Conservation (phyloP, 2,797 vertebrate genomes). For the Danio tinwini region DNA sequence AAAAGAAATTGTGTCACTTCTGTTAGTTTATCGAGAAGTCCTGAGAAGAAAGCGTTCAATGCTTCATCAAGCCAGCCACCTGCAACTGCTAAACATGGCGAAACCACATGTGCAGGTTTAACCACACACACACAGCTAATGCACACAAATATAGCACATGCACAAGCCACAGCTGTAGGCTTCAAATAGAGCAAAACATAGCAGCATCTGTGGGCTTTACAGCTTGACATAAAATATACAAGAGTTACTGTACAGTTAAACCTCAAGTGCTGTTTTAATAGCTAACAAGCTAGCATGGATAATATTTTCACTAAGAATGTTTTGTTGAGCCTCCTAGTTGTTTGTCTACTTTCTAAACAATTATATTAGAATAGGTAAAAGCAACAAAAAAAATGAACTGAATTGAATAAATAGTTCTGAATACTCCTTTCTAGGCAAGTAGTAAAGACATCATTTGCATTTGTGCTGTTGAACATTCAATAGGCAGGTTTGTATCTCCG, state of each 20-base stretch:
- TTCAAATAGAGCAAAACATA: not conserved
- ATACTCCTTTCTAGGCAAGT: too few relatives aligned
- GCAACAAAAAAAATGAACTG: too few relatives aligned
- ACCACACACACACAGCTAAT: constrained; percentile 36
- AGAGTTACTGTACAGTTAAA: not conserved
- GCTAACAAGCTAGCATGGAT: too few relatives aligned
- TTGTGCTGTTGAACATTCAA: not conserved
- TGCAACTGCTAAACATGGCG: constrained; percentile 34
- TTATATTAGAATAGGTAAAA: too few relatives aligned
- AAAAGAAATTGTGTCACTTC: not conserved
- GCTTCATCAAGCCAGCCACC: constrained; percentile 24
- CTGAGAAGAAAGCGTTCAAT: not conserved
- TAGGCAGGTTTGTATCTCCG: not conserved
- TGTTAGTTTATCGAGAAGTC: not conserved
- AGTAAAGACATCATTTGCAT: too few relatives aligned
- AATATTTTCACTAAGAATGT: too few relatives aligned
- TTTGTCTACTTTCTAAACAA: too few relatives aligned
- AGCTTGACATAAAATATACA: not conserved
- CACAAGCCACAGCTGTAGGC: not conserved
- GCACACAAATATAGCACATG: constrained; percentile 16
- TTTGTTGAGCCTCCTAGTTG: too few relatives aligned
- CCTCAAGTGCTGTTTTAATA: not conserved
- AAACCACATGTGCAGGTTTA: constrained; percentile 14
- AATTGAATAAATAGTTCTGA: too few relatives aligned
- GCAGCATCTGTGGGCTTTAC: not conserved